A percentile compares a stretch with the other conserved stretches of the same genome.
These are phyloP conservation scores for Sebastes taczanowskii DNA, from an alignment of 2,797 vertebrate species.

Conservation along the genomic window DNA sequence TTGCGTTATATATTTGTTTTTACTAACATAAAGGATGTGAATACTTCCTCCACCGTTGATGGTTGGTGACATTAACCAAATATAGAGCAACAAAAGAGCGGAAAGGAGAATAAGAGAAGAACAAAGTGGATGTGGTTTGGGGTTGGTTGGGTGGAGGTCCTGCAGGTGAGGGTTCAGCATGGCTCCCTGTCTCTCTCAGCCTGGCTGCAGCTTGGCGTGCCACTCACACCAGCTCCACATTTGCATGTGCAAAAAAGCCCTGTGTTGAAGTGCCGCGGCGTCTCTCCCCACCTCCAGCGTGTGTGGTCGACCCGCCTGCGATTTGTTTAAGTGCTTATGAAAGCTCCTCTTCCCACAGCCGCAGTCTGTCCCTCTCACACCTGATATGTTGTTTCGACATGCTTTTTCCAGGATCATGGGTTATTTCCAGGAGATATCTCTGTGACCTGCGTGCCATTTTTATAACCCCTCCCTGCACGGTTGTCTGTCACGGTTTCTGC, in stretches of 20 bases:
- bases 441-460: neutral
- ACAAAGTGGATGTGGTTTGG: conserved; percentile 17
- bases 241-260: conserved; percentile 76
- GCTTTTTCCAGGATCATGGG: conserved; percentile 42
- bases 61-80: neutral
- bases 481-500: conserved; percentile 67
- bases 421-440: conserved; percentile 50
- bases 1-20: neutral
- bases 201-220: conserved; percentile 44
- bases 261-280: conserved; percentile 28
- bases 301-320: conserved; percentile 53
- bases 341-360: conserved; percentile 41
- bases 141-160: conserved; percentile 42
- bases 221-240: conserved; percentile 55
- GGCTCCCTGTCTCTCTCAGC: neutral
- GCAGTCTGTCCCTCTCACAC: conserved; percentile 24
- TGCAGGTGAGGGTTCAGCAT: conserved; percentile 68
- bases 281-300: neutral
- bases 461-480: conserved; percentile 19
- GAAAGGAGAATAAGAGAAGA: conserved; percentile 37
- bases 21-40: neutral
- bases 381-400: conserved; percentile 43
- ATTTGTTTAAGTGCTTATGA: conserved; percentile 66
- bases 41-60: neutral
- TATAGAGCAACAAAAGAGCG: conserved; percentile 35